phyloP scores from a whole-genome alignment of 1,140 invertebrate species.

The Drosophila lowei region DNA sequence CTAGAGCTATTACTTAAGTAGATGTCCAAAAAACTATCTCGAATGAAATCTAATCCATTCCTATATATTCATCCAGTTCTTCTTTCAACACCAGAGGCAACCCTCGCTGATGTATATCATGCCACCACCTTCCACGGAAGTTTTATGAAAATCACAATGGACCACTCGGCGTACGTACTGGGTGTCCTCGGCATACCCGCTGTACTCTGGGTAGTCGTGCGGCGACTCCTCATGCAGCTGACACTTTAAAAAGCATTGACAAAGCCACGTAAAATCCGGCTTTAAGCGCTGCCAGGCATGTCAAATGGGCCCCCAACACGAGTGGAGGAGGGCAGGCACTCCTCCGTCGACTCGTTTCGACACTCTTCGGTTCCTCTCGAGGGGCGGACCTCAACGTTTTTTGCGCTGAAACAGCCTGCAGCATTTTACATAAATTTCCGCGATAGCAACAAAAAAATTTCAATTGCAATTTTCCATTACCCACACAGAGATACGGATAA shows the following conservation, averaged over 20 bases:
- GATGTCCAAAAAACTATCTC: too few species aligned
- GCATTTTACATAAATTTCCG: constrained; percentile 75
- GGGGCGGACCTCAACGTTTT: constrained; percentile 18
- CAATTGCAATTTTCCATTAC: constrained; percentile 72
- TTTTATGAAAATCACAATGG: constrained; percentile 30
- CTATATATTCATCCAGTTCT: too few species aligned
- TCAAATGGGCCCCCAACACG: constrained; percentile 28
- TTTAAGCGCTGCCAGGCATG: constrained; percentile 72
- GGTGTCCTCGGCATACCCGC: constrained; percentile 1
- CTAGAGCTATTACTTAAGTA: too few species aligned
- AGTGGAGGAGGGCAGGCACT: not conserved
- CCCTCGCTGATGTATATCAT: constrained; percentile 20
- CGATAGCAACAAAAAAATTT: constrained; percentile 57
- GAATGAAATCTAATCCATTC: too few species aligned
- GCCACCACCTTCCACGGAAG: constrained; percentile 2
- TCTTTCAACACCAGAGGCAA: not conserved
- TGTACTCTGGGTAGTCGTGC: constrained; percentile 37
- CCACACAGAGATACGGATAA: constrained; percentile 4
- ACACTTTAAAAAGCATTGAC: constrained; percentile 70
- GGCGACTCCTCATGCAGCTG: constrained; percentile 54
- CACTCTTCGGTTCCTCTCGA: not conserved
- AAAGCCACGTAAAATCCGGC: constrained; percentile 58
- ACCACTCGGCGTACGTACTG: constrained; percentile 4
- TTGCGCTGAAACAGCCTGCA: constrained; percentile 49
- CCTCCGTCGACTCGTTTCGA: too few species aligned